Evolutionary conservation across 2,113 vertebrate species (phyloP), one percentile per base, ranked within the genome.

Genomic region (Toxotes jaculatrix): DNA sequence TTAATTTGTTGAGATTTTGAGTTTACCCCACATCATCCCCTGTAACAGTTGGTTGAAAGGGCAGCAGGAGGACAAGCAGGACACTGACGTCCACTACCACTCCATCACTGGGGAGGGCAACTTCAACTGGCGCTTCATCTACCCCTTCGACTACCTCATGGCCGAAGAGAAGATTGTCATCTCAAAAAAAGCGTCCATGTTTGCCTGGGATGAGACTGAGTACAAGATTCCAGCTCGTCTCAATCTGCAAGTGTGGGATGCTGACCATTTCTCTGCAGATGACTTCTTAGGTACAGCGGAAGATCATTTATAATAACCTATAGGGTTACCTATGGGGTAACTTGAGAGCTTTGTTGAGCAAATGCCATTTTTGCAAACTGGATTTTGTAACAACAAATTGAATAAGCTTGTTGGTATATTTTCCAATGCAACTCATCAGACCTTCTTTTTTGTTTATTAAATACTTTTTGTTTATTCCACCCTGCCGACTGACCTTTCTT

Each of bases 121-220:
- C 95, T 99, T 99, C 94, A 99, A 99, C 96, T 99, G 98, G 98
- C 96, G 98, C 81, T 98, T 96, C 72, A 85, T 99, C 71, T 99
- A 95, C 90, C 98, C 98, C 32, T 99, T 99, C 0, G 97, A 99
- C 92, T 99, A 99, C 93, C 96, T 99, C 91, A 94, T 97, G 74
- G 98, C 98, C 0, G 98, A 99, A 87, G 98, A 99, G 88, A 99
- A 94, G 95, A 99, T 99, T 0, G 97, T 99, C 90, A 98, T 99
- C 94, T 99, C 98, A 68, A 99, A 97, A 92, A 99, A 99, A 84
- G 98, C 99, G 92, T 99, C 98, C 79, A 97, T 99, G 97, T 99
- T 99, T 87, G 98, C 98, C 47, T 99, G 98, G 98, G 98, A 99
- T 0, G 98, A 99, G 94, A 99, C 98, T 0, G 97, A 99, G 80